Conservation (phyloP, 1,140 invertebrate species). For the Lasioglossum baleicum region DNA sequence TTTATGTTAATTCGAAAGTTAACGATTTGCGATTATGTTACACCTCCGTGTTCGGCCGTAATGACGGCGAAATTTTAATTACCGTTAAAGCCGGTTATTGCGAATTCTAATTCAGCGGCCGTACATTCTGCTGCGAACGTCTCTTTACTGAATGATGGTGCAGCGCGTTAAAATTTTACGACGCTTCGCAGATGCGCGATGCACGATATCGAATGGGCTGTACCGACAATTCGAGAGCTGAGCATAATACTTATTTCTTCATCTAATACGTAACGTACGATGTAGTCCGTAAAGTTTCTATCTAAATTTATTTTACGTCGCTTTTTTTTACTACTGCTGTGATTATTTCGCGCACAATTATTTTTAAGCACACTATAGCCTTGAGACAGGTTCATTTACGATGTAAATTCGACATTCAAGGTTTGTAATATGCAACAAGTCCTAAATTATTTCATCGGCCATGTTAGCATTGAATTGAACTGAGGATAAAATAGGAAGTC, state of each 20-base stretch:
- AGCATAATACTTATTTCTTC: neutral
- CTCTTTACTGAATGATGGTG: neutral
- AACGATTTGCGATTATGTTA: conserved; percentile 3
- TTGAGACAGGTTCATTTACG: too few species aligned
- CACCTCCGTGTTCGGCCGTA: neutral
- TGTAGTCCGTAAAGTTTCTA: too few species aligned
- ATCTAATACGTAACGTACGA: too few species aligned
- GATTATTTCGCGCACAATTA: too few species aligned
- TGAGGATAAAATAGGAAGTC: too few species aligned
- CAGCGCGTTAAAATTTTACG: neutral
- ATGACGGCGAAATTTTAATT: conserved; percentile 29
- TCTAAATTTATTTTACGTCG: too few species aligned
- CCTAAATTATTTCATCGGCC: too few species aligned
- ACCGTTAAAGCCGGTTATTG: conserved; percentile 27
- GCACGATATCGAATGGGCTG: neutral
- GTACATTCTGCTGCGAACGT: neutral
- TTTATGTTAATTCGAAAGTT: conserved; percentile 31
- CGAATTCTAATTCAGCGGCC: conserved; percentile 11
- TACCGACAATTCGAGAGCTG: neutral
- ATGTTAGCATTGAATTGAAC: too few species aligned
- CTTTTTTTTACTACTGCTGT: too few species aligned
- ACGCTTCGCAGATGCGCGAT: neutral
- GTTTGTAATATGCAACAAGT: too few species aligned
- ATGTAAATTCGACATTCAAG: too few species aligned
- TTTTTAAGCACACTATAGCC: too few species aligned